phyloP scores from a whole-genome alignment of 2,888 invertebrate species.

The Griposia aprilina region DNA sequence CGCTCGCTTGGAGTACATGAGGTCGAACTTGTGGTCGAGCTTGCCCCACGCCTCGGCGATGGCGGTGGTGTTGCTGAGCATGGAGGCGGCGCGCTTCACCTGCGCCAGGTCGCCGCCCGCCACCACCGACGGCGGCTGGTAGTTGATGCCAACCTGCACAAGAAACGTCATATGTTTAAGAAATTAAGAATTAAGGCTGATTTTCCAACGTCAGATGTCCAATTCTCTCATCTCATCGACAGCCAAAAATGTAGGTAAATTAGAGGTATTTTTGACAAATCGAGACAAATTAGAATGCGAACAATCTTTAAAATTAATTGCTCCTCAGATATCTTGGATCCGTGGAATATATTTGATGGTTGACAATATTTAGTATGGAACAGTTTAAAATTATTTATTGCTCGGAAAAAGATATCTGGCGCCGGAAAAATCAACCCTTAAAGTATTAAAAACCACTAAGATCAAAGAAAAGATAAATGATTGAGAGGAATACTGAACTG shows the following conservation, averaged over 20 bases:
- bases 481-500: neutral
- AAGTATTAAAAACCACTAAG: no score
- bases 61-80: slow-evolving; percentile 97
- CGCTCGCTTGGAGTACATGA: slow-evolving; percentile 98
- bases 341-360: neutral
- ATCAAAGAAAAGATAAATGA: neutral
- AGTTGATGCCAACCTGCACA: slow-evolving; percentile 93
- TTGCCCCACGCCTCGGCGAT: slow-evolving; percentile 97
- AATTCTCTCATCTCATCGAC: no score
- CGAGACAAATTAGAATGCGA: no score
- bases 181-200: neutral
- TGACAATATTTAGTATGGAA: no score
- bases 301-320: no score
- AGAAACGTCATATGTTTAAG: neutral
- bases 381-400: neutral
- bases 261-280: no score
- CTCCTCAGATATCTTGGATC: neutral
- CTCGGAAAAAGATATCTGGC: neutral
- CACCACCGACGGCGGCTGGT: slow-evolving; percentile 95
- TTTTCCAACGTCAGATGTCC: no score
- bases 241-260: no score
- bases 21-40: slow-evolving; percentile 97
- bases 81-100: slow-evolving; percentile 96
- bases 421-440: neutral
- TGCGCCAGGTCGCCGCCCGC: slow-evolving; percentile 95